Base-by-base conservation (phyloP, 2,797 vertebrate species). In the Harpagifer antarcticus region DNA sequence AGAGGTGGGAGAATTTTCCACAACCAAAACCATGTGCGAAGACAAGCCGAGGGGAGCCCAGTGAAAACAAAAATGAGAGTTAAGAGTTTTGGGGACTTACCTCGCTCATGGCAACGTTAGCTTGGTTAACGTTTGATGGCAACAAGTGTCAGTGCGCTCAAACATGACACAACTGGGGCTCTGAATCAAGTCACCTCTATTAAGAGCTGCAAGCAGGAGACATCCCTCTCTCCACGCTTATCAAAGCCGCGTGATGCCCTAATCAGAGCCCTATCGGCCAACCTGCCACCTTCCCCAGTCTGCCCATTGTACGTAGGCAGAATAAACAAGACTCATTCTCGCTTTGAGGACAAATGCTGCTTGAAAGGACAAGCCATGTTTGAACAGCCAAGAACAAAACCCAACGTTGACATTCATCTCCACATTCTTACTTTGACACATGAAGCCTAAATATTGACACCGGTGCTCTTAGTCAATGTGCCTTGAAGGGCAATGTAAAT, bases 1-100 rank as follows among this genome's bases (percentile, higher is more conserved):
- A 62, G 76, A 88, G 86, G 86, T 83, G 89, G 89, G 79, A 92
- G 79, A 90, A 88, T 78, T 86, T 91, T 88, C 86, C 86, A 88
- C 86, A 78, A 82, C 66, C 52, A 2, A 72, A 44, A 64, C 72
- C 63, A 77, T 63, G 83, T 79, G 82, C 74, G 72, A 86, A 78
- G 87, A 89, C 81, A 89, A 87, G 65, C 62, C 7, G 4, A 66
- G 58, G 27, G 70, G 54, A 50, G 69, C 9, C 5, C 10, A 57
- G 52, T 0, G 27, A 65, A 66, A 68, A 65, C 27, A 70, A 79
- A 65, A 71, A 76, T 54, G 50, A 52, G 74, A 19, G 65, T 48
- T 5, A 43, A 15, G 10, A 65, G 23, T 42, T 69, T 81, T 42
- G 44, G 58, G 20, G 74, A 89, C 89, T 92, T 88, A 90, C 88